Evolutionary conservation across 2,888 invertebrate genomes (phyloP), one percentile per base, ranked within the genome.

Genomic region (Serrognathus titanus): DNA sequence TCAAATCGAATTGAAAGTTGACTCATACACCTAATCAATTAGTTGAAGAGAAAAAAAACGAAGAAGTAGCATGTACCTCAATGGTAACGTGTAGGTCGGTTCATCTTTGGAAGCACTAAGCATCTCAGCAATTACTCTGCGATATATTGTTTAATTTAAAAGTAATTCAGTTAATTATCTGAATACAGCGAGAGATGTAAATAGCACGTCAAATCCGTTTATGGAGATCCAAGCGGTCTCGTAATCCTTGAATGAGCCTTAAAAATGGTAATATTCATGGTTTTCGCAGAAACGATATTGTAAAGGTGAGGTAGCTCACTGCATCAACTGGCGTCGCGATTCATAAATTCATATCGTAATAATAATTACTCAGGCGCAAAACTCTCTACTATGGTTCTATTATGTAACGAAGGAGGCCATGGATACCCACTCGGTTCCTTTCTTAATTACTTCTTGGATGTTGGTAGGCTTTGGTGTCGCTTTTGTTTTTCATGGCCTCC

Each of bases 331-430:
- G 43, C 43, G 43, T 43, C 43, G 43, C 13, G 43, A 43, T 43
- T 43, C 47, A 52, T 52, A 52, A 52, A 52, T 52, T 52, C 46
- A 37, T 52, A 52, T 36, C 52, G 52, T 39, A 52, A 52, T 46
- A 35, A 38, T 52, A 52, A 52, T 52, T 52, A 52, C 46, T 52
- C 39, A 51, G 24, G 41, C 40, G 24, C 37, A 48, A 37, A 48
- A 36, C 48, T 48, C 48, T 48, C 48, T 48, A 16, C 16, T 31
- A 38, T 48, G 48, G 48, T 11, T 48, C 48, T 48, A 48, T 48
- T 48, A 48, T 48, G 24, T 48, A 48, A 48, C 48, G 48, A 48
- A 48, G 48, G 48, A 48, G 48, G 48, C 48, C 48, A 48, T 37
- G 48, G 48, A 48, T 48, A 48, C 48, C 48, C 48, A 48, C 48